A percentile compares a stretch with the other conserved stretches of the same genome.
Evolutionary conservation across 1,140 invertebrate genomes (phyloP).

Genomic region (Paraescarpia echinospica): DNA sequence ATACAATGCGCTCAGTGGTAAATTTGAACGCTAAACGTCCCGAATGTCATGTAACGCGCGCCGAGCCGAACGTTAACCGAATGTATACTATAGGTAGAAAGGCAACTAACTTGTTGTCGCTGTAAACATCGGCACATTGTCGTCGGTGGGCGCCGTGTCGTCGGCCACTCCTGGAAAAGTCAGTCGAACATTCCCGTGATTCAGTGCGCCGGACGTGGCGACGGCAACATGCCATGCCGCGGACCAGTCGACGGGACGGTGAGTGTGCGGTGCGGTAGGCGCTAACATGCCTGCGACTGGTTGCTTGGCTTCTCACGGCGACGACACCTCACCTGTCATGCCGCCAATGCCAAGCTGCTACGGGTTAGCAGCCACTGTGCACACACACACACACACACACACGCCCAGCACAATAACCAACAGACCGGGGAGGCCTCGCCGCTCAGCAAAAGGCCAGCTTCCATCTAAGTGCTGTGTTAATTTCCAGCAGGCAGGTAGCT

Average conservation of each 20-base stretch:
- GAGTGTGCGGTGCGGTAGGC: slow-evolving; percentile 2
- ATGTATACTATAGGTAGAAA: not conserved
- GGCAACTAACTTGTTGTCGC: not conserved
- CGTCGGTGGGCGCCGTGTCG: not conserved
- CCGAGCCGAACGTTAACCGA: not conserved
- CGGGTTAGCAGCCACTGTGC: slow-evolving; percentile 2
- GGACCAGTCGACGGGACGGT: not conserved
- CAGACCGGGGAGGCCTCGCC: not conserved
- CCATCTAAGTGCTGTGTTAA: slow-evolving; percentile 1
- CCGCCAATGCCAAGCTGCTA: not conserved
- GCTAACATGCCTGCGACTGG: not conserved
- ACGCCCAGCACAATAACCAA: not conserved
- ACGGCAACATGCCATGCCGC: not conserved
- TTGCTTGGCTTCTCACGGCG: not conserved
- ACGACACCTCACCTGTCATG: not conserved
- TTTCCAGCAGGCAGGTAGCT: not conserved
- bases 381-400: not conserved
- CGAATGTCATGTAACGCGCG: not conserved
- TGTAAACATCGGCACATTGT: slow-evolving; percentile 5
- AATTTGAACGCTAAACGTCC: not conserved
- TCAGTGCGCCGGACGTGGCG: not conserved
- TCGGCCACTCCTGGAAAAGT: slow-evolving; percentile 3
- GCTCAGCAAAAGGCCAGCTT: not conserved
- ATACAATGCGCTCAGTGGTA: not conserved
- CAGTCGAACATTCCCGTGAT: not conserved